Conservation (phyloP, 2,113 vertebrate genomes). For the Phrynosoma blainvillii region DNA sequence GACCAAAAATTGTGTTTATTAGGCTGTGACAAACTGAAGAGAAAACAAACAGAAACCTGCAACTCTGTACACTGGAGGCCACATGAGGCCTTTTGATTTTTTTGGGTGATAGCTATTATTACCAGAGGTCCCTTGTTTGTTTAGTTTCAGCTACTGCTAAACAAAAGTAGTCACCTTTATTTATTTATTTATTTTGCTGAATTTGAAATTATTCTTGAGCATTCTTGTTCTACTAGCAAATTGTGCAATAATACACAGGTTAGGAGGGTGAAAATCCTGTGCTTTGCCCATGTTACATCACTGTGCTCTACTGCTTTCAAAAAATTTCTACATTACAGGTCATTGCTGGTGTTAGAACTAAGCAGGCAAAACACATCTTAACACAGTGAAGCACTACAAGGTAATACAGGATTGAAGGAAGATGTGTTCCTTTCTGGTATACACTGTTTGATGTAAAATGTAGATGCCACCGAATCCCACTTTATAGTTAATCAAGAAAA, state of each 20-base stretch:
- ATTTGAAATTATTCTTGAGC: too few species aligned
- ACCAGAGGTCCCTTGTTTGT: too few species aligned
- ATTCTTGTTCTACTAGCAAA: too few species aligned
- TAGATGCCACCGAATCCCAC: not conserved
- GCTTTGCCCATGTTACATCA: too few species aligned
- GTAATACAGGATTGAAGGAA: not conserved
- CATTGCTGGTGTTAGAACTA: not conserved
- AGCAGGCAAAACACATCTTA: not conserved
- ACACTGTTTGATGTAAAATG: not conserved
- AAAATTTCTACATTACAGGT: too few species aligned
- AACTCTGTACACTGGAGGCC: not conserved
- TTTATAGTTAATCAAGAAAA: not conserved
- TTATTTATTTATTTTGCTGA: too few species aligned
- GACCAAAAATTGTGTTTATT: not conserved
- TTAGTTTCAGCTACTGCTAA: too few species aligned
- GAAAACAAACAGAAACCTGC: not conserved
- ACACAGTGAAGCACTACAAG: not conserved
- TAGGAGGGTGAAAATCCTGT: too few species aligned
- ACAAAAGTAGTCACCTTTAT: too few species aligned
- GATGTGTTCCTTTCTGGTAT: not conserved
- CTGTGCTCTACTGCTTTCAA: too few species aligned
- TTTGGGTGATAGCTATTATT: too few species aligned
- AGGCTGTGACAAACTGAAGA: not conserved
- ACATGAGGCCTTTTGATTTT: not conserved
- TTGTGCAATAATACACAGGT: too few species aligned